phyloP scores from a whole-genome alignment of 2,888 invertebrate genomes.

The Limnephilus lunatus region DNA sequence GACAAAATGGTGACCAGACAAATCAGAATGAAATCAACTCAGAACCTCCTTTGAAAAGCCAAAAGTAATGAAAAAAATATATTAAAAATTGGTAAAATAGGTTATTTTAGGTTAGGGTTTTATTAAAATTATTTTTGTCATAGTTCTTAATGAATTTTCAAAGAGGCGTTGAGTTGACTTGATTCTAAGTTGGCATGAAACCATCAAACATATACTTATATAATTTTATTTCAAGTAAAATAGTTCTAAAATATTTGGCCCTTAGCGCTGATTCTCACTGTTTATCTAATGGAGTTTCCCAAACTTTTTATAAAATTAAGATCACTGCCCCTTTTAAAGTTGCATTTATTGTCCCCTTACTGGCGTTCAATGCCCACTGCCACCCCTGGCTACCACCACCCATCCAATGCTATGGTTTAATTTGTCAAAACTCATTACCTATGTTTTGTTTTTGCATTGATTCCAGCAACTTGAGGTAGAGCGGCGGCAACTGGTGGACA shows the following conservation, averaged over 20 bases:
- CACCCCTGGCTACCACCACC: not conserved
- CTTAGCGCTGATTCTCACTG: not conserved
- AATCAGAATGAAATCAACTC: no score
- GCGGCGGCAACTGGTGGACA: constrained; percentile 86
- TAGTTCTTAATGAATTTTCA: no score
- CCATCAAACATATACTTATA: not conserved
- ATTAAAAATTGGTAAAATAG: no score
- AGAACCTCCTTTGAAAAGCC: no score
- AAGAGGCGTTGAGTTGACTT: no score
- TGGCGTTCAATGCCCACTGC: no score
- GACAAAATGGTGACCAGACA: not conserved
- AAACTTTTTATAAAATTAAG: not conserved
- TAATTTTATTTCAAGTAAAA: not conserved
- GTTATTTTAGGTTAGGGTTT: no score
- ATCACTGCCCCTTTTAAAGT: not conserved
- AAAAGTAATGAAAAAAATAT: no score
- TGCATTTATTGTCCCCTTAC: no score
- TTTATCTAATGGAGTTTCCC: not conserved
- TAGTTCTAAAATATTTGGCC: not conserved
- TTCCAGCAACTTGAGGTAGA: constrained; percentile 87
- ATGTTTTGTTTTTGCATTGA: constrained; percentile 62
- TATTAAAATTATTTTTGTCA: no score
- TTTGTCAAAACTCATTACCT: not conserved
- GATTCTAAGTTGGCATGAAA: no score
- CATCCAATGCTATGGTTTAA: not conserved